These are phyloP conservation scores for Artibeus jamaicensis DNA, from an alignment of 2,797 vertebrate species.

Conservation along the genomic window DNA sequence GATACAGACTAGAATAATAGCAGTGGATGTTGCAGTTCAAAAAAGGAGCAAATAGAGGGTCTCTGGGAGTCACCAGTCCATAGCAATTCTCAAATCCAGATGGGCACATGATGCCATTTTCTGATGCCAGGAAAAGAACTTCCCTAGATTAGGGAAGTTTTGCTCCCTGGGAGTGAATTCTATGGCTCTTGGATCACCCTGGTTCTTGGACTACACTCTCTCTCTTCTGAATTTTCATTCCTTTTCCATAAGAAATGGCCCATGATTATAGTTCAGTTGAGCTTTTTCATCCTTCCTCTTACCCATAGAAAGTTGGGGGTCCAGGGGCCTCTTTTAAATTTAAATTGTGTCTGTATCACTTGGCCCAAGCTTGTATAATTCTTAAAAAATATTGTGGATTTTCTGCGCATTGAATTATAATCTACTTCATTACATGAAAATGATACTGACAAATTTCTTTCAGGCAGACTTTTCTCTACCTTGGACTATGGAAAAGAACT, in stretches of 20 bases:
- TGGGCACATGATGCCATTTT: neutral
- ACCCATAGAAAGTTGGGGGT: neutral
- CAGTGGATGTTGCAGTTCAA: neutral
- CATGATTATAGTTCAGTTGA: neutral
- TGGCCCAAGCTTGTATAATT: neutral
- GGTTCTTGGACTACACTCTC: neutral
- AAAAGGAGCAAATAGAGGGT: neutral
- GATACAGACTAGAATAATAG: neutral
- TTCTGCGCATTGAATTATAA: neutral
- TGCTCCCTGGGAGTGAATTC: neutral
- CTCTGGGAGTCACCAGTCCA: neutral
- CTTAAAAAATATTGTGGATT: neutral
- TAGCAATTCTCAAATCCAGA: neutral
- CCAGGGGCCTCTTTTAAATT: neutral
- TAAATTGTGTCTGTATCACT: neutral
- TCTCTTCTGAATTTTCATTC: neutral
- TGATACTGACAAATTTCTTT: neutral
- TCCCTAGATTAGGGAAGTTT: neutral
- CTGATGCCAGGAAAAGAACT: neutral
- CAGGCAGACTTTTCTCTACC: neutral
- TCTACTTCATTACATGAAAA: neutral
- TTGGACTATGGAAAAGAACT: neutral
- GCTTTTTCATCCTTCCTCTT: neutral
- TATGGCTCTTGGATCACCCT: neutral
- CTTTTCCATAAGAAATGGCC: neutral